A percentile compares a stretch with the other conserved stretches of the same genome.
Evolutionary conservation across 2,888 invertebrate genomes (phyloP).

Genomic region (Horisme vitalbata): DNA sequence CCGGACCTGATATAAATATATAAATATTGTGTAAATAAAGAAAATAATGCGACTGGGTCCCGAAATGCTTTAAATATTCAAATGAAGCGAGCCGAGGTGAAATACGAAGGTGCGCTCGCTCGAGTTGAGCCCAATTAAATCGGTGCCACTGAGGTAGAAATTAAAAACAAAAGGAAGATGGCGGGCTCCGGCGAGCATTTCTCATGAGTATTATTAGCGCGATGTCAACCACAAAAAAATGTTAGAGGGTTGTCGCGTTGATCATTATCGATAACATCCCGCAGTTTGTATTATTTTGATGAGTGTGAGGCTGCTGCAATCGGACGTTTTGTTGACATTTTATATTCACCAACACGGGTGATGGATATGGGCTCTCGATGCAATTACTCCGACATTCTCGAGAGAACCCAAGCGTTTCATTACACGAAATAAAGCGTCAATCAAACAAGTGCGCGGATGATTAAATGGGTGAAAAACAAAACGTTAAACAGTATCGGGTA

Average conservation of each 20-base stretch:
- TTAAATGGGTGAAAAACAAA: slow-evolving; percentile 64
- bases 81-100: slow-evolving; percentile 81
- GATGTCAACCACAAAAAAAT: slow-evolving; percentile 81
- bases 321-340: slow-evolving; percentile 72
- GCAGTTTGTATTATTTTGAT: slow-evolving; percentile 82
- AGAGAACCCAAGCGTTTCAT: slow-evolving; percentile 28
- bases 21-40: slow-evolving; percentile 82
- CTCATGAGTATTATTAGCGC: slow-evolving; percentile 83
- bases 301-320: slow-evolving; percentile 64
- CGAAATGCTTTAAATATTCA: slow-evolving; percentile 83
- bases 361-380: slow-evolving; percentile 57
- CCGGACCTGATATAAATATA: slow-evolving; percentile 77
- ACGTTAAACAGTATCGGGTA: slow-evolving; percentile 57
- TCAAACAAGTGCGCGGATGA: slow-evolving; percentile 58
- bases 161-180: slow-evolving; percentile 82
- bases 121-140: slow-evolving; percentile 82
- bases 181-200: slow-evolving; percentile 78
- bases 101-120: slow-evolving; percentile 81
- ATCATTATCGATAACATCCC: slow-evolving; percentile 79
- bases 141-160: slow-evolving; percentile 83
- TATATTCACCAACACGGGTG: slow-evolving; percentile 64
- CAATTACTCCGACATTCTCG: slow-evolving; percentile 37
- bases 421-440: slow-evolving; percentile 58
- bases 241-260: slow-evolving; percentile 75
- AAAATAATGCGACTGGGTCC: slow-evolving; percentile 75